Percentiles rank a stretch among this genome's conserved stretches.
Conservation (phyloP, 2,888 invertebrate species). For the Plagodis pulveraria region DNA sequence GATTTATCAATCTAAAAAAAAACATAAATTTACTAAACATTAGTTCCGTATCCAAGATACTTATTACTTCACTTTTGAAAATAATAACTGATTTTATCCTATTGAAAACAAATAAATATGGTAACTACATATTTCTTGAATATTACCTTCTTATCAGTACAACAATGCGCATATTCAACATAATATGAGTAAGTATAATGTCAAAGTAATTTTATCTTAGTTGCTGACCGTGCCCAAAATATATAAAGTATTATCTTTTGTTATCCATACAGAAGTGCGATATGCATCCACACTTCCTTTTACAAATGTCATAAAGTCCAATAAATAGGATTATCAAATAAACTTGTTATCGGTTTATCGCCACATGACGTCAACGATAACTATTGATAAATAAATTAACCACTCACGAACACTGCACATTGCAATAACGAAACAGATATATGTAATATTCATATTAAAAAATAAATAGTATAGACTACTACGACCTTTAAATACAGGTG, state of each 20-base stretch:
- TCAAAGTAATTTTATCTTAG: too few relatives aligned
- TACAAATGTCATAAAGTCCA: slow-evolving; percentile 13
- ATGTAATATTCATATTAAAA: slow-evolving; percentile 14
- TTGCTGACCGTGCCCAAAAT: slow-evolving; percentile 5
- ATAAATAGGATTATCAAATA: slow-evolving; percentile 21
- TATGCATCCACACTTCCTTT: background rate
- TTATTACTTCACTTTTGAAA: too few relatives aligned
- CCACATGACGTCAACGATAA: slow-evolving; percentile 26
- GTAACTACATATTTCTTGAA: too few relatives aligned
- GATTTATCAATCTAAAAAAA: too few relatives aligned
- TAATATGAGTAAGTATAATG: too few relatives aligned
- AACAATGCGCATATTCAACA: too few relatives aligned
- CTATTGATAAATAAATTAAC: slow-evolving; percentile 17
- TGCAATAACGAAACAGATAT: slow-evolving; percentile 19
- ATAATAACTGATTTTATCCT: too few relatives aligned
- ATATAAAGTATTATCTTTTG: background rate
- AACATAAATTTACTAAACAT: too few relatives aligned
- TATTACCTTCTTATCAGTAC: too few relatives aligned
- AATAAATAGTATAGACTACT: slow-evolving; percentile 17
- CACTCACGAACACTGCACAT: slow-evolving; percentile 10
- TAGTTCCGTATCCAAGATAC: too few relatives aligned
- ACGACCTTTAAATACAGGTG: slow-evolving; percentile 35
- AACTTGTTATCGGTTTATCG: slow-evolving; percentile 18
- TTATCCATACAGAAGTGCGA: background rate
- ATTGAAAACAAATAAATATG: too few relatives aligned